Evolutionary conservation across 2,888 invertebrate species (phyloP).

Genomic region (Ennomos erosarius): DNA sequence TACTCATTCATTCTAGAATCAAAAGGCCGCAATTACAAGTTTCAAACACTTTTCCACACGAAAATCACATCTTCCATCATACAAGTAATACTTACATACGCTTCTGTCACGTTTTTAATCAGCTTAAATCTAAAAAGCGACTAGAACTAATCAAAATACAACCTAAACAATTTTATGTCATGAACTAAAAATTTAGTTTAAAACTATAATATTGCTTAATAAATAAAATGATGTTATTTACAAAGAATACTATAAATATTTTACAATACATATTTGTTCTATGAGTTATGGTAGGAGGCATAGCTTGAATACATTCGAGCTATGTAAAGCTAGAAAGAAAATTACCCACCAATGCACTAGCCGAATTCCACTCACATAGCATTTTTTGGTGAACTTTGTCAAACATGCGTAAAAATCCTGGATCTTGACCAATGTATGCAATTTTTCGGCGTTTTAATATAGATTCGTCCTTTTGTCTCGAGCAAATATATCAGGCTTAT

Average conservation of each 20-base stretch:
- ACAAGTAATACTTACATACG: constrained; percentile 44
- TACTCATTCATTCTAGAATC: constrained; percentile 14
- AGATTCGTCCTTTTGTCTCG: no score
- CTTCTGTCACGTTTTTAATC: constrained; percentile 29
- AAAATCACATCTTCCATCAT: constrained; percentile 18
- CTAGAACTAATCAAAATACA: constrained; percentile 79
- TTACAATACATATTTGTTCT: constrained; percentile 36
- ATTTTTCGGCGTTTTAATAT: no score
- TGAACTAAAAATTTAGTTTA: constrained; percentile 58
- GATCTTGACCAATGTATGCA: no score
- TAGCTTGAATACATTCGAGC: constrained; percentile 2
- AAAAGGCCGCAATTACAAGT: constrained; percentile 36
- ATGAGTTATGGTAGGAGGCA: constrained; percentile 30
- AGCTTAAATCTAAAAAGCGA: constrained; percentile 73
- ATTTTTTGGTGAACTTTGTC: no score
- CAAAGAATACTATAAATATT: constrained; percentile 49
- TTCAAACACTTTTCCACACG: constrained; percentile 22
- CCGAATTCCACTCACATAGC: no score
- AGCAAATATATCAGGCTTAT: no score
- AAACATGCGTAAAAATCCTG: no score
- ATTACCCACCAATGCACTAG: no score
- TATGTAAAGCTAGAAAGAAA: not conserved
- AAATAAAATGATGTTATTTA: constrained; percentile 62
- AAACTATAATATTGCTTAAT: constrained; percentile 48
- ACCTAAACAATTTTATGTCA: constrained; percentile 72